Evolutionary conservation across 2,797 vertebrate species (phyloP).

Genomic region (Falco rusticolus): DNA sequence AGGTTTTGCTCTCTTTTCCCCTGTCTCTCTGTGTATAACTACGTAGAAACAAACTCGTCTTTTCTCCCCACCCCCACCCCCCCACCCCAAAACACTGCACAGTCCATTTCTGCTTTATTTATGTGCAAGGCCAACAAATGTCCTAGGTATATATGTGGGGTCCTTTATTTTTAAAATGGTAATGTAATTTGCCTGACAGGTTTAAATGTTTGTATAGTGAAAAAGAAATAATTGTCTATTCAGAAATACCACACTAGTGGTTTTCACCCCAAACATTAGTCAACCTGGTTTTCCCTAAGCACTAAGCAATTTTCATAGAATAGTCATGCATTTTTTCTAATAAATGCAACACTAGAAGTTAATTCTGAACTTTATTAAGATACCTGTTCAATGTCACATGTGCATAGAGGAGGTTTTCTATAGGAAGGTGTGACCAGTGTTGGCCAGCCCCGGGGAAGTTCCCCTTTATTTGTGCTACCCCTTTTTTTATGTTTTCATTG

Average conservation of each 20-base stretch:
- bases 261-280: not conserved
- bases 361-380: not conserved
- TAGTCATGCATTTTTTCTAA: not conserved
- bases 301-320: not conserved
- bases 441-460: not conserved
- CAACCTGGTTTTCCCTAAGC: not conserved
- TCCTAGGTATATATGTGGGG: not conserved
- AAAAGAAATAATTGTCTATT: not conserved
- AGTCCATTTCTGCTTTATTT: not conserved
- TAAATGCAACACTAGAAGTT: not conserved
- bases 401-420: not conserved
- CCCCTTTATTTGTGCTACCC: not conserved
- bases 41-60: not conserved
- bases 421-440: not conserved
- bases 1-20: conserved; percentile 15
- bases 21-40: not conserved
- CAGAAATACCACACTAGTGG: not conserved
- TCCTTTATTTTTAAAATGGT: not conserved
- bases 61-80: not conserved
- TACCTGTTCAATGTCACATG: not conserved
- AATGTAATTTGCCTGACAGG: not conserved
- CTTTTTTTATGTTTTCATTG: not conserved
- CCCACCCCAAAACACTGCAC: not conserved
- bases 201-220: not conserved
- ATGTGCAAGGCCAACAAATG: not conserved